Base-by-base conservation (phyloP, 2,888 invertebrate species). In the Tetrapedia diversipes region DNA sequence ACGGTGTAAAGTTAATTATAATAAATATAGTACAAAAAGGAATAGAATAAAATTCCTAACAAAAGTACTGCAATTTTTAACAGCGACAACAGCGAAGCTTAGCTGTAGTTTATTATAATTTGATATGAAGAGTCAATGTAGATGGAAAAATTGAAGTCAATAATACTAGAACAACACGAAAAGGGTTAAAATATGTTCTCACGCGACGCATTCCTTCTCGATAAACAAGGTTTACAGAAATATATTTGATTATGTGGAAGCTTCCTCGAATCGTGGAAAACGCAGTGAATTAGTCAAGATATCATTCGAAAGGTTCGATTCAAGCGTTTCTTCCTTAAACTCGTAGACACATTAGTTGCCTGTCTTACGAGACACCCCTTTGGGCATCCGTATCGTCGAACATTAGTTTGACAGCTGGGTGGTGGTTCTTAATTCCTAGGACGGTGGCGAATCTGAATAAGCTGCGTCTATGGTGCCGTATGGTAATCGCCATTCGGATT, bases 401-500 rank as follows among this genome's bases (percentile, higher is more conserved):
- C 56, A 41, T 63, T 57, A 59, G 54, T 66, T 56, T 49, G 68
- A 76, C 57, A 54, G 57, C 61, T 68, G 70, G 68, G 72, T 63
- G 75, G 73, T 70, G 80, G 70, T 70, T 73, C 51, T 54, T 73
- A 67, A 57, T 63, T 74, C 63, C 27, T 68, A 53, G 24, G 45
- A 63, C 66, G 69, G 72, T 77, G 77, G 75, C 76, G 71, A 75
- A 73, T 61, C 63, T 53, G 63, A 79, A 83, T 77, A 70, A 77
- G 54, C 74, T 41, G 14, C 57, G 24, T 24, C 32, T 63, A 65
- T 41, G 79, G 77, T 77, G 53, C 56, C 65, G 82, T 80, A 82
- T 84, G 84, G 84, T 84, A 84, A 84, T 84, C 82, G 82, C 80
- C 80, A 72, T 82, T 72, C 65, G 72, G 75, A 82, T 81, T 75